Base-by-base conservation (phyloP, 2,888 invertebrate species). In the Drosophila lutescens region DNA sequence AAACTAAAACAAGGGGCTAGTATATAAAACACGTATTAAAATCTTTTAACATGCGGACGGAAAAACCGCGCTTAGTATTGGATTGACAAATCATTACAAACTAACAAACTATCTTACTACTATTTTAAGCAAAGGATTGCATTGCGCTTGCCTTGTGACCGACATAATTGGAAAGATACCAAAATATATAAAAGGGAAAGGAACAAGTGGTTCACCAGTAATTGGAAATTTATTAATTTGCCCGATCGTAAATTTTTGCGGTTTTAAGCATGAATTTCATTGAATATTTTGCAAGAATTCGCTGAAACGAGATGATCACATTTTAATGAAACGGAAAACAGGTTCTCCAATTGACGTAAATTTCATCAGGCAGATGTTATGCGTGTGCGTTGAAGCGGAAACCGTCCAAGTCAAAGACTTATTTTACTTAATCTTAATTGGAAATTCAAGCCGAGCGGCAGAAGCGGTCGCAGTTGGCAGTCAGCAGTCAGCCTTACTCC, bases 281-380 rank as follows among this genome's bases (percentile, higher is more conserved):
- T 12, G 34, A 70, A 50, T 23, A 65, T 77, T 69, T 72, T 60
- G 71, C 62, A 72, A 74, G 50, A 79, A 50, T 81, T 60, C 59
- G 56, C 60, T n/a, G 50, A 74, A 81, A 74, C 70, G 30, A 73
- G 72, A 70, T 77, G 63, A 72, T 72, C 69, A 71, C 38, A 73
- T 73, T 79, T 62, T 65, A 76, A 78, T 56, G 61, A 70, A 62
- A 71, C 50, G 61, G 30, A 54, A 81, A 82, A 84, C 82, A 75
- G 82, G 82, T 70, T 82, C 55, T 40, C 34, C 74, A 67, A 84
- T 74, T 84, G 78, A 82, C 80, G 83, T 77, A 66, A 60, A 74
- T 63, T 71, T 61, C 76, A 17, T 65, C 53, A 67, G 62, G 60
- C 59, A 57, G 65, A 72, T 51, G 68, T 58, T 49, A 30, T 68